Evolutionary conservation across 2,113 vertebrate species (phyloP), one percentile per base, ranked within the genome.

Genomic region (Greenwoodochromis staneri): DNA sequence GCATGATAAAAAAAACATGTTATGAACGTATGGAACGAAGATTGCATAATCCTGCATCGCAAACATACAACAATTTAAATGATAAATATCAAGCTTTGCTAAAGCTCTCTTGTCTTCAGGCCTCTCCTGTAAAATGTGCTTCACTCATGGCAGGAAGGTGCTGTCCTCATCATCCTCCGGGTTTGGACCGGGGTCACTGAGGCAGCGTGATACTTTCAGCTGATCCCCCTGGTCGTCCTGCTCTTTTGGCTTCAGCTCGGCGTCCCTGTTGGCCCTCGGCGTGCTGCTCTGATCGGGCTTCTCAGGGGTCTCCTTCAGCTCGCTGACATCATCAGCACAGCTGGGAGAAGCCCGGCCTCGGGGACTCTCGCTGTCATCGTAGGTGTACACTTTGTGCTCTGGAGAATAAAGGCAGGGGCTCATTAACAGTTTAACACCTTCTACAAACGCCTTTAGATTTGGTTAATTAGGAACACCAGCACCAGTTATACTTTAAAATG

Each of bases 161-260:
- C 6, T 3, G 4, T 16, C 57, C 7, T 16, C 73, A 4, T 97
- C 94, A 1, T 95, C 97, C 38, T 96, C 96, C 0, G 96, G 95
- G 54, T 96, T 95, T 0, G 98, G 98, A 31, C 98, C 98, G 0
- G 97, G 98, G 95, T 98, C 98, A 11, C 97, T 99, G 54, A 98
- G 95, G 94, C 97, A 98, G n/a, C 97, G 97, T 12, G 96, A 93
- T 4, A 97, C 95, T 29, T 96, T 95, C 85, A 81, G 88, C 84
- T 96, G 92, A 81, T 96, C 96, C 42, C 97, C 97, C 93, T 97
- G 95, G 3, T 93, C 38, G 1, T 94, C 96, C 0, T 29, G 17
- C 4, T 16, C 82, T 13, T 59, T 81, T 5, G 38, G 42, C 94
- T 94, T 4, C 94, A 89, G 0, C 96, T 95, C 3, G 49, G 85